Evolutionary conservation across 2,888 invertebrate species (phyloP).

Genomic region (Diploptera punctata): DNA sequence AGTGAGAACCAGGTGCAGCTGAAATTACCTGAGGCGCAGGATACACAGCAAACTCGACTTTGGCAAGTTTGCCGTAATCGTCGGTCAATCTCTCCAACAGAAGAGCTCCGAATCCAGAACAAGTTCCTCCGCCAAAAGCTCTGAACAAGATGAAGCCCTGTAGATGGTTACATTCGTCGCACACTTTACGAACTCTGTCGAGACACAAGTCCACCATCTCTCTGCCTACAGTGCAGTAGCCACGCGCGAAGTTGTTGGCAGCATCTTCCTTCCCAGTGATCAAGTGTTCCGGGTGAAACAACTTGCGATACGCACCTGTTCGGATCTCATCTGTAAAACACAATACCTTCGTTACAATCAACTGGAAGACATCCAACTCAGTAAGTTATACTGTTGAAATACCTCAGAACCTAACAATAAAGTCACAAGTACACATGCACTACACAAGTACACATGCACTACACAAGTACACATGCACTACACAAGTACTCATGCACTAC

Average conservation of each 20-base stretch:
- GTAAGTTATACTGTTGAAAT: too few relatives aligned
- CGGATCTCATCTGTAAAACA: slow-evolving; percentile 67
- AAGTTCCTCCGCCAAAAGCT: slow-evolving; percentile 79
- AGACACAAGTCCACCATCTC: slow-evolving; percentile 77
- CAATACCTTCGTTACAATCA: too few relatives aligned
- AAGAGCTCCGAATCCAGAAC: slow-evolving; percentile 75
- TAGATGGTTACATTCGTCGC: slow-evolving; percentile 68
- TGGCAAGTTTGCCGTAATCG: slow-evolving; percentile 69
- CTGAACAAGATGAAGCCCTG: slow-evolving; percentile 68
- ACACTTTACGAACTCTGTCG: slow-evolving; percentile 70
- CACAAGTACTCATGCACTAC: too few relatives aligned
- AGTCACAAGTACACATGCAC: too few relatives aligned
- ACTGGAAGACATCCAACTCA: too few relatives aligned
- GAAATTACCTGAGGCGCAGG: slow-evolving; percentile 57
- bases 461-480: too few relatives aligned
- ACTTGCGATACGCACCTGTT: slow-evolving; percentile 70
- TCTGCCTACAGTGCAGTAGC: slow-evolving; percentile 78
- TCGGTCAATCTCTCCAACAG: slow-evolving; percentile 67
- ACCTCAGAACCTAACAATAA: too few relatives aligned
- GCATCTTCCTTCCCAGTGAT: slow-evolving; percentile 87
- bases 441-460: too few relatives aligned
- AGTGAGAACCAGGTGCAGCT: too few relatives aligned
- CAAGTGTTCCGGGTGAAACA: slow-evolving; percentile 79
- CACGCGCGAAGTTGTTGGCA: slow-evolving; percentile 84
- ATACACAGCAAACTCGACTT: slow-evolving; percentile 76